A percentile compares a stretch with the other conserved stretches of the same genome.
Conservation (phyloP, 1,140 invertebrate genomes). For the Meloidogyne floridensis region DNA sequence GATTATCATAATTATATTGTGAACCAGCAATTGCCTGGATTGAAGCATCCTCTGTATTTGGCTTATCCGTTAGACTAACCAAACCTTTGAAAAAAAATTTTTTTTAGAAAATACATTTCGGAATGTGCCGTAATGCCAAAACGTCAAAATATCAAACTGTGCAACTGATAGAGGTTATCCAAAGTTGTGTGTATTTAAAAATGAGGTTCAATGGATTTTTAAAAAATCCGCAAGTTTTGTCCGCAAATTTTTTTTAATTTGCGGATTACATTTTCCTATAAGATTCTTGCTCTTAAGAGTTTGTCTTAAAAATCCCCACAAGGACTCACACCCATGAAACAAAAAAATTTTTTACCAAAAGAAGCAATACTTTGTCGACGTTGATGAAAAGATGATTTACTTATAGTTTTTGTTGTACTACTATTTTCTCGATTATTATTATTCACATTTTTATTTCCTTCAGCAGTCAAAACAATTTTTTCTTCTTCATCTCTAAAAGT, state of each 20-base stretch:
- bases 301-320: not conserved
- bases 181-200: too few species aligned
- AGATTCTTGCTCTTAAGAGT: too few species aligned
- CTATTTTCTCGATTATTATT: conserved; percentile 5
- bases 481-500: conserved; percentile 29
- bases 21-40: conserved; percentile 61
- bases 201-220: too few species aligned
- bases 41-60: conserved; percentile 63
- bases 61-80: conserved; percentile 54
- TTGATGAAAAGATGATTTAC: conserved; percentile 26
- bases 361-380: conserved; percentile 25
- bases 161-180: too few species aligned
- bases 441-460: not conserved
- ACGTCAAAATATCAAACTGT: too few species aligned
- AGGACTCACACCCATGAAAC: not conserved
- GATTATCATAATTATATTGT: conserved; percentile 62
- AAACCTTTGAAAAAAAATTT: conserved; percentile 27
- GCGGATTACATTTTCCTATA: too few species aligned
- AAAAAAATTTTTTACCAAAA: not conserved
- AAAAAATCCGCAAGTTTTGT: too few species aligned
- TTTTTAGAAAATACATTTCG: not conserved
- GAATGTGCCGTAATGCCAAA: too few species aligned
- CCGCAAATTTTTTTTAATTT: not conserved
- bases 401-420: conserved; percentile 6
- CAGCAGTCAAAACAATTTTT: conserved; percentile 20